Evolutionary conservation across 2,888 invertebrate species (phyloP), one percentile per base, ranked within the genome.

Genomic region (Lasioglossum oenotherae): DNA sequence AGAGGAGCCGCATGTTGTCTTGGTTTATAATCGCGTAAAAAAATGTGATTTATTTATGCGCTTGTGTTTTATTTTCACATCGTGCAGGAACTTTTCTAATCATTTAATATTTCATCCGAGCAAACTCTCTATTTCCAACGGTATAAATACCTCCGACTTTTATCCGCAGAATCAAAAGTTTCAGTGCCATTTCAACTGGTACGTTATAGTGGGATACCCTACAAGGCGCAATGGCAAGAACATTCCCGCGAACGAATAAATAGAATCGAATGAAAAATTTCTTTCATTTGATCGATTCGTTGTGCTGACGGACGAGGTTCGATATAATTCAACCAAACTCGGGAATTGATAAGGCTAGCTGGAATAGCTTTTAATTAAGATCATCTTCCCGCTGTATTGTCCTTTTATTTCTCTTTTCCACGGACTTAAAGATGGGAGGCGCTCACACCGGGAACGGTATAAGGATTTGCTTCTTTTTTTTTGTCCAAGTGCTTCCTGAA

Each of bases 331-430:
- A 78, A 46, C n/a, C 53, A 80, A 86, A 77, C 46, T n/a, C 19
- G 4, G 27, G 38, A 60, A 35, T 44, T 41, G 31, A 23, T 64
- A 23, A 64, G 19, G 72, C 53, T 72, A 64, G 73, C 60, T 57
- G 77, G 82, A 81, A 79, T 80, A 82, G 69, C 60, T 78, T 85
- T 90, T 90, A 89, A 89, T 89, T 89, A 90, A 90, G 79, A 84
- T 78, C 72, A 79, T 74, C 46, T 16, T 46, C 41, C 31, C 49
- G 75, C 76, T 83, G 84, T 82, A 87, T 81, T 74, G 78, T 67
- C 73, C 60, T 77, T 89, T 85, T 86, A 53, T 49, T 49, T 78
- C 78, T 73, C 73, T 64, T 53, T 78, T 79, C 67, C 73, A 8
- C 49, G 31, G 77, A 60, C 74, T 60, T 78, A 73, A 81, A 82